A percentile compares a stretch with the other conserved stretches of the same genome.
phyloP scores from a whole-genome alignment of 2,888 invertebrate genomes.

The Helleia helle region DNA sequence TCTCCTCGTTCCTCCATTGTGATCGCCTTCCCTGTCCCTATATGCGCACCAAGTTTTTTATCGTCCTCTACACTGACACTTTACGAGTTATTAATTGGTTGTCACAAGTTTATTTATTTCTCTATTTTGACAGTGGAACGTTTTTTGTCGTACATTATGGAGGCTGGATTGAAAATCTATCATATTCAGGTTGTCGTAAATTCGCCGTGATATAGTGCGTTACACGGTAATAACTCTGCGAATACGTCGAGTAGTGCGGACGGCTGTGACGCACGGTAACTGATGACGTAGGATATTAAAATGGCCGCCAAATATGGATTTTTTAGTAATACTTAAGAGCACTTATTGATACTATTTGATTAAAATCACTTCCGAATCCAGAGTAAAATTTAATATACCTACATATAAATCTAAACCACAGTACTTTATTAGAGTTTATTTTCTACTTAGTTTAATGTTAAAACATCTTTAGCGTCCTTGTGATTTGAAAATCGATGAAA shows the following conservation, averaged over 20 bases:
- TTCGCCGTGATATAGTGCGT: constrained; percentile 69
- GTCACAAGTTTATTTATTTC: constrained; percentile 71
- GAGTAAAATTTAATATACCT: too few species aligned
- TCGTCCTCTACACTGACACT: constrained; percentile 65
- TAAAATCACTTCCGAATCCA: too few species aligned
- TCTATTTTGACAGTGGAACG: constrained; percentile 67
- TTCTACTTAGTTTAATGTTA: too few species aligned
- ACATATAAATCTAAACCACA: too few species aligned
- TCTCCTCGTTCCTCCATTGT: constrained; percentile 63
- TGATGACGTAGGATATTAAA: constrained; percentile 66
- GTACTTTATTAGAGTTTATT: too few species aligned
- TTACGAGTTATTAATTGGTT: constrained; percentile 75
- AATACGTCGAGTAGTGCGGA: constrained; percentile 65
- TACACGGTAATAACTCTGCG: constrained; percentile 68
- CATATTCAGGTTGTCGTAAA: constrained; percentile 73
- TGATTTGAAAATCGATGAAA: too few species aligned
- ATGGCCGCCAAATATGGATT: constrained; percentile 45
- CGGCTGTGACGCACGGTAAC: constrained; percentile 66
- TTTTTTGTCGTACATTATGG: constrained; percentile 66
- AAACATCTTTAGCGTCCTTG: too few species aligned
- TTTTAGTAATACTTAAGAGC: constrained; percentile 14
- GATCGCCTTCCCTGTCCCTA: constrained; percentile 64
- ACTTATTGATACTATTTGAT: background rate
- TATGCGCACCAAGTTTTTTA: constrained; percentile 53
- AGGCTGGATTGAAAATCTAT: constrained; percentile 72